These are phyloP conservation scores for Cariama cristata DNA, from an alignment of 2,113 vertebrate species.

Conservation along the genomic window DNA sequence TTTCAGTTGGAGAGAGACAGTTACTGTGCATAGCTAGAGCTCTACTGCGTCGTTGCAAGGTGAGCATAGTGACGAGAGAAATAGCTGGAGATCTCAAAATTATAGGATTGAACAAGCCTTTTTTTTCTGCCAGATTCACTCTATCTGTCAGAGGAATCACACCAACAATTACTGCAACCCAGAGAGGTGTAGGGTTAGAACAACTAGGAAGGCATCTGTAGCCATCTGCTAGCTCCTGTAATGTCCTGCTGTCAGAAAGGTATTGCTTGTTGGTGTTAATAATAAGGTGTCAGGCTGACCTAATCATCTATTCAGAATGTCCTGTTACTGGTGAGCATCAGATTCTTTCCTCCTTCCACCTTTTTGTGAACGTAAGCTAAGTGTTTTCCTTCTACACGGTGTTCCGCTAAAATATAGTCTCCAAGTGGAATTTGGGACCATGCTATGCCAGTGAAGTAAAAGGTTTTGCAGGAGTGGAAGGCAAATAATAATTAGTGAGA, in stretches of 20 bases:
- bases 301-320: not conserved
- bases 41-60: slow-evolving; percentile 90
- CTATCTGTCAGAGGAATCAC: not conserved
- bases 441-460: not conserved
- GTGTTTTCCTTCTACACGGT: not conserved
- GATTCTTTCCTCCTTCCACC: not conserved
- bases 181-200: not conserved
- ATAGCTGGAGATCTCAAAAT: not conserved
- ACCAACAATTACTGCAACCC: not conserved
- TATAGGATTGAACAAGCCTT: not conserved
- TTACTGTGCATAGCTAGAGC: slow-evolving; percentile 89
- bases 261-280: not conserved
- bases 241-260: not conserved
- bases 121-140: not conserved
- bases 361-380: not conserved
- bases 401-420: not conserved
- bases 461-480: not conserved
- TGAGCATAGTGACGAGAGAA: slow-evolving; percentile 14
- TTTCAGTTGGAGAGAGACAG: slow-evolving; percentile 92
- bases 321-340: not conserved
- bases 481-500: not conserved
- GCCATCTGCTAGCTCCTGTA: not conserved
- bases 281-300: not conserved
- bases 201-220: not conserved
- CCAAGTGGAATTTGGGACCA: not conserved